Conservation (phyloP, 2,888 invertebrate genomes). For the Heliconius hortense region DNA sequence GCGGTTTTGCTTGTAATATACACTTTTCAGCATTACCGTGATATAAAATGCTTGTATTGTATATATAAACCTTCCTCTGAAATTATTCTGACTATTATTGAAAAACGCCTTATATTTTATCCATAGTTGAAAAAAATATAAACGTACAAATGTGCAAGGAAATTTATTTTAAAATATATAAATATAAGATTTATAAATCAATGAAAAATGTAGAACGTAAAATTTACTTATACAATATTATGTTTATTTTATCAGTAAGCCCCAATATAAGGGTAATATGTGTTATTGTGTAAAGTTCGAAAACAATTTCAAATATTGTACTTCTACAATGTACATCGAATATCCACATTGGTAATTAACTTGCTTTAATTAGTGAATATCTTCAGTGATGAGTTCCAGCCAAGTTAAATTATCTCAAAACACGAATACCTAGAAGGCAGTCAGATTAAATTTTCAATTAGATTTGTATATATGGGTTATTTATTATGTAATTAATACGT, state of each 20-base stretch:
- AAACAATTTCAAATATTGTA: slow-evolving; percentile 8
- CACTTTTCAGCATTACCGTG: no score
- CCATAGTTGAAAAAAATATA: no score
- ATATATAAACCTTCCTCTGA: no score
- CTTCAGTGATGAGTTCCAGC: slow-evolving; percentile 24
- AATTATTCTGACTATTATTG: no score
- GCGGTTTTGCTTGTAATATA: no score
- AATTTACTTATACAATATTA: not conserved
- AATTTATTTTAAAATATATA: no score
- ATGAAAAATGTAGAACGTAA: not conserved
- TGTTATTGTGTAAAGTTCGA: not conserved
- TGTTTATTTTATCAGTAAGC: not conserved
- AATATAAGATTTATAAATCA: no score
- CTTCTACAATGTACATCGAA: slow-evolving; percentile 6
- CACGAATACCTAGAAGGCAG: slow-evolving; percentile 4
- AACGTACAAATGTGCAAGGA: no score
- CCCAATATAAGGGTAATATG: not conserved
- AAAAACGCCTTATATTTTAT: no score
- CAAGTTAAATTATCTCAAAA: slow-evolving; percentile 16
- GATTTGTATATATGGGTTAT: slow-evolving; percentile 3
- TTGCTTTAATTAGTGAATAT: slow-evolving; percentile 31
- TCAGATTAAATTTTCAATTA: slow-evolving; percentile 6
- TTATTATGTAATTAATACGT: not conserved
- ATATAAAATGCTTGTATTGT: no score
- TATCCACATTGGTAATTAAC: slow-evolving; percentile 20